A percentile compares a stretch with the other conserved stretches of the same genome.
Conservation (phyloP, 2,888 invertebrate species). For the Stenodera caucasica region DNA sequence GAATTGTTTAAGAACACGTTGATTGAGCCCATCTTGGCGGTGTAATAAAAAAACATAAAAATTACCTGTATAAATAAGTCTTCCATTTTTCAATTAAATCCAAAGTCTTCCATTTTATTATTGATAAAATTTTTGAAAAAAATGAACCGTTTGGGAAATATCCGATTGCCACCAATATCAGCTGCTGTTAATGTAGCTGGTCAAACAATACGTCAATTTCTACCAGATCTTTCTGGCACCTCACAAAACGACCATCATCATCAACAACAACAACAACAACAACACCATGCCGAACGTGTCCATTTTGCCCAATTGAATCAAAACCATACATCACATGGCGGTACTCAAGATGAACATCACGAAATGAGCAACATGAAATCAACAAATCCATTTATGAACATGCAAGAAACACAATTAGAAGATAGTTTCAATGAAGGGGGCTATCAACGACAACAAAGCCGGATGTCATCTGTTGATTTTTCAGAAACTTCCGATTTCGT, state of each 20-base stretch:
- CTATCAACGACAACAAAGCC: slow-evolving; percentile 45
- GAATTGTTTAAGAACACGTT: slow-evolving; percentile 10
- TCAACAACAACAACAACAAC: slow-evolving; percentile 33
- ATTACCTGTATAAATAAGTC: too few species aligned
- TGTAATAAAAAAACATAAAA: slow-evolving; percentile 6
- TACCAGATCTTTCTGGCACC: slow-evolving; percentile 64
- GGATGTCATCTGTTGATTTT: slow-evolving; percentile 51
- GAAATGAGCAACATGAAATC: slow-evolving; percentile 63
- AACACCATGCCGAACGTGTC: slow-evolving; percentile 35
- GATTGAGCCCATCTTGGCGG: slow-evolving; percentile 47
- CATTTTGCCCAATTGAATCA: slow-evolving; percentile 43
- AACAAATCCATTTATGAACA: slow-evolving; percentile 59
- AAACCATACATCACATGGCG: slow-evolving; percentile 40
- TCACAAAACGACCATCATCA: slow-evolving; percentile 44
- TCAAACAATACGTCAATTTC: slow-evolving; percentile 77
- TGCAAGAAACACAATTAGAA: slow-evolving; percentile 56
- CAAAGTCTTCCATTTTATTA: slow-evolving; percentile 27
- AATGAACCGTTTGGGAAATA: slow-evolving; percentile 68
- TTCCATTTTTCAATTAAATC: slow-evolving; percentile 14
- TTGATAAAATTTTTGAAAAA: slow-evolving; percentile 13
- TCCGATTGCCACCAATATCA: slow-evolving; percentile 71
- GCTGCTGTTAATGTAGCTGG: slow-evolving; percentile 80
- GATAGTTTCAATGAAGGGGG: slow-evolving; percentile 62
- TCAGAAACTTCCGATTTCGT: slow-evolving; percentile 67
- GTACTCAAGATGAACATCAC: slow-evolving; percentile 62